phyloP scores from a whole-genome alignment of 2,888 invertebrate genomes.

The Melinaea marsaeus region DNA sequence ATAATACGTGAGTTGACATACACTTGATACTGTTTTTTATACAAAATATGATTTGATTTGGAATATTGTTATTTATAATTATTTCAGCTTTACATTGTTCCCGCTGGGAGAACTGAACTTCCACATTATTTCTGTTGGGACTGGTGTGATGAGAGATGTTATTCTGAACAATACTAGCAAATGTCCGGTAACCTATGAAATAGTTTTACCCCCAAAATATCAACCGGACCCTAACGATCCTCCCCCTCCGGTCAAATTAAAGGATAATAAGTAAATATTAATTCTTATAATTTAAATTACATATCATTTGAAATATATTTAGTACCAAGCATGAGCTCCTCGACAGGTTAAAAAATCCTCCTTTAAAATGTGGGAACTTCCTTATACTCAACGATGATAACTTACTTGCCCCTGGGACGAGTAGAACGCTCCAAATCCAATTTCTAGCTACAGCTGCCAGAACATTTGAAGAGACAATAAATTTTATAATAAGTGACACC shows the following conservation, averaged over 20 bases:
- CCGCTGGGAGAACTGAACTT: constrained; percentile 79
- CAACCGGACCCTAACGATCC: constrained; percentile 39
- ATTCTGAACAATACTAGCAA: constrained; percentile 79
- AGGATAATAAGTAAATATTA: constrained; percentile 54
- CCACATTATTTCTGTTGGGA: constrained; percentile 75
- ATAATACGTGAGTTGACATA: constrained; percentile 68
- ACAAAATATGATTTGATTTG: neutral
- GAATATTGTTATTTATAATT: neutral
- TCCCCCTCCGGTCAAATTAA: constrained; percentile 37
- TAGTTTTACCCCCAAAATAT: constrained; percentile 55
- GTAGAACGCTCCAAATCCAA: constrained; percentile 62
- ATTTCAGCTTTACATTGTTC: constrained; percentile 74
- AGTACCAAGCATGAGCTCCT: constrained; percentile 8
- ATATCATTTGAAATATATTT: neutral
- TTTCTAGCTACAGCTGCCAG: constrained; percentile 56
- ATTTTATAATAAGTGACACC: constrained; percentile 68
- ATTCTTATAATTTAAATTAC: constrained; percentile 5
- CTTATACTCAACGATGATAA: constrained; percentile 66
- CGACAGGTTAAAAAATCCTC: constrained; percentile 58
- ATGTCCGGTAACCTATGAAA: constrained; percentile 75
- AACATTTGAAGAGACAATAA: constrained; percentile 64
- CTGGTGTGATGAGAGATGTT: constrained; percentile 71
- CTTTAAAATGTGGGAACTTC: constrained; percentile 67
- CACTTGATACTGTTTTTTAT: neutral
- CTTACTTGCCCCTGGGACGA: constrained; percentile 65